Evolutionary conservation across 64 coral and sea anemone genomes (phyloP), one percentile per base, ranked within the genome.

Genomic region (Trachythela sp.): DNA sequence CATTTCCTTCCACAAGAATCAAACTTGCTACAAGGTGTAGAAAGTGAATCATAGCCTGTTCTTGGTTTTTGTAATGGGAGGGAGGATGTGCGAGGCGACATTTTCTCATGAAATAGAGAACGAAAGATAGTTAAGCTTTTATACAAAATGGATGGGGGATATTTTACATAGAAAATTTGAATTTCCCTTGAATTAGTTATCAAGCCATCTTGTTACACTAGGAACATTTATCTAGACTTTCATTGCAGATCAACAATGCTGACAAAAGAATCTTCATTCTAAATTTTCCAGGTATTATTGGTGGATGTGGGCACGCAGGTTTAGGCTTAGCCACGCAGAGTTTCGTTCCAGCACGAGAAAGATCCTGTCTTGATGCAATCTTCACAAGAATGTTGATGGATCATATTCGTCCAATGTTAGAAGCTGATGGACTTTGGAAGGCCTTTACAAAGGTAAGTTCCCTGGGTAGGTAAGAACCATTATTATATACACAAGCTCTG

Each of bases 361-460:
- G 96, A 48, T 91, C 96, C 8, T 95, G 96, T 84, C 92, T 90
- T 18, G 96, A 99, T 54, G 84, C 88, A 39, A 91, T 93, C 24
- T 32, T 99, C 14, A 87, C 91, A 27, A 91, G 92, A 36, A 87
- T 43, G 10, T 56, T 99, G 48, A 99, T 95, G 93, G 89, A 91
- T 52, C 84, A 91, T 72, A 48, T 99, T 32, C 87, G 93, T 30
- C 42, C 85, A 2, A 49, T 92, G 32, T 52, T 99, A 40, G 32
- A 86, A 32, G 86, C 77, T 38, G 96, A 95, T 52, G 83, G 50
- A 2, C 89, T 99, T 45, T 70, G 91, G 70, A 38, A 37, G 1
- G 88, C 96, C 13, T 99, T 99, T 89, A 83, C 87, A 84, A 76
- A 99, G 77, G 96, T 99, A 71, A n/a, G n/a, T 48, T n/a, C 42